These are phyloP conservation scores for Paramormyrops hopkinsi DNA, from an alignment of 2,797 vertebrate genomes.

Conservation along the genomic window DNA sequence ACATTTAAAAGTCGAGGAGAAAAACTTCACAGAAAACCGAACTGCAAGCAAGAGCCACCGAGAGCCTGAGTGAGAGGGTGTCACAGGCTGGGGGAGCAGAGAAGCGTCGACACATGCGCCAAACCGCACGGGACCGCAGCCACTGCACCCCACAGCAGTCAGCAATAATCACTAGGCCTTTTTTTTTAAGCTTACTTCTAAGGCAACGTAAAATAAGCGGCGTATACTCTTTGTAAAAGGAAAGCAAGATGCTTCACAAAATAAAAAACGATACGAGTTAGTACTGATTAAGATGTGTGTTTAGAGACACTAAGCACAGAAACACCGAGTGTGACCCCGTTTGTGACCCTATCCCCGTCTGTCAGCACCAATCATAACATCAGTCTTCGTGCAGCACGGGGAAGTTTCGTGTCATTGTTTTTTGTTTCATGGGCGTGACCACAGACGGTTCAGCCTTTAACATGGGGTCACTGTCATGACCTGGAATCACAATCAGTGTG, in stretches of 20 bases:
- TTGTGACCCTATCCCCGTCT: neutral
- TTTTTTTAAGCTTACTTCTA: neutral
- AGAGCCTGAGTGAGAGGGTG: neutral
- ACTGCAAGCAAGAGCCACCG: neutral
- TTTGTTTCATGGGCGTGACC: conserved; percentile 3
- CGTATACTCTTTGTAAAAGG: neutral
- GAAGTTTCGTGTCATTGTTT: neutral
- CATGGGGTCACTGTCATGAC: conserved; percentile 18
- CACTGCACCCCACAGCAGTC: neutral
- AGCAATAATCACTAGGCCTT: neutral
- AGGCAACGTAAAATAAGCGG: neutral
- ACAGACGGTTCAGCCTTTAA: conserved; percentile 16
- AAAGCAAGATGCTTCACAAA: conserved; percentile 4
- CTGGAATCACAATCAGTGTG: conserved; percentile 35
- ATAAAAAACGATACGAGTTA: conserved; percentile 13
- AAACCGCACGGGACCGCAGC: neutral
- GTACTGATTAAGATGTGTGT: neutral
- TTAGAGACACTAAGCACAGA: neutral
- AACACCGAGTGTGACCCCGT: neutral
- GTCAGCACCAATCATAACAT: neutral
- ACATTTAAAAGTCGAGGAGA: neutral
- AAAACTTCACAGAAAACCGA: neutral
- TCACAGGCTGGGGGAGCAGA: neutral
- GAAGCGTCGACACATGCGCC: neutral
- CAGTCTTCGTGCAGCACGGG: neutral